phyloP scores from a whole-genome alignment of 2,113 vertebrate species.

The Irena cyanogastra region DNA sequence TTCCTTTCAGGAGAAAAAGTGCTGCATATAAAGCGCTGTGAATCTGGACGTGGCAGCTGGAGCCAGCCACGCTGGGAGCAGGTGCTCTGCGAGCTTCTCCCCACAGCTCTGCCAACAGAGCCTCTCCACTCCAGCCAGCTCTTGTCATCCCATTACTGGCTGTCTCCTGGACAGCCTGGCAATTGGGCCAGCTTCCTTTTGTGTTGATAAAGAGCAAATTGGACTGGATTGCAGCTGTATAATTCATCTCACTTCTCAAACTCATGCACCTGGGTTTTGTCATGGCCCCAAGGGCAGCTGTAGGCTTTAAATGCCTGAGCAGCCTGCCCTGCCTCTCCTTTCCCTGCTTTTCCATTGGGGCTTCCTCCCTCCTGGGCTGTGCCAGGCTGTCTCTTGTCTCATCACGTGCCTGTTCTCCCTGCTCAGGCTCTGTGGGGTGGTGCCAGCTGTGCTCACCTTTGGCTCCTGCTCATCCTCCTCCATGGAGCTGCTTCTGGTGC shows the following conservation, averaged over 20 bases:
- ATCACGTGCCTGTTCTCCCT: fast-evolving
- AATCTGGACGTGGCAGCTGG: neutral
- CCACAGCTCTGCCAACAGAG: neutral
- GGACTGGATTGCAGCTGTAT: neutral
- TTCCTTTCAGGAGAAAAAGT: neutral
- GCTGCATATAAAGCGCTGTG: neutral
- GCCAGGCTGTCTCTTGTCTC: neutral
- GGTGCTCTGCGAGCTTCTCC: neutral
- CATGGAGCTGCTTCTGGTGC: neutral
- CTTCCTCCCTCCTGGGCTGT: neutral
- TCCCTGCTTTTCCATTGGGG: fast-evolving
- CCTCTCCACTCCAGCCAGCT: neutral
- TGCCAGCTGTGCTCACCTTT: neutral
- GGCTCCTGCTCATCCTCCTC: neutral
- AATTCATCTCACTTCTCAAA: neutral
- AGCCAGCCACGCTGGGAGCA: neutral
- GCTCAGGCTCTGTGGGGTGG: too few relatives aligned
- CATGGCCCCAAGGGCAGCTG: neutral
- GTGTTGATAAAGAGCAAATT: neutral
- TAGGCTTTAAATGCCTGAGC: neutral
- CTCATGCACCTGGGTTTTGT: neutral
- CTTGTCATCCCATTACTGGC: neutral
- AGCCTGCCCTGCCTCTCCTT: fast-evolving
- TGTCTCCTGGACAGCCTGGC: neutral
- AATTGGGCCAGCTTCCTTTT: neutral